Evolutionary conservation across 2,113 vertebrate species (phyloP), one percentile per base, ranked within the genome.

Genomic region (Amazona guildingii): DNA sequence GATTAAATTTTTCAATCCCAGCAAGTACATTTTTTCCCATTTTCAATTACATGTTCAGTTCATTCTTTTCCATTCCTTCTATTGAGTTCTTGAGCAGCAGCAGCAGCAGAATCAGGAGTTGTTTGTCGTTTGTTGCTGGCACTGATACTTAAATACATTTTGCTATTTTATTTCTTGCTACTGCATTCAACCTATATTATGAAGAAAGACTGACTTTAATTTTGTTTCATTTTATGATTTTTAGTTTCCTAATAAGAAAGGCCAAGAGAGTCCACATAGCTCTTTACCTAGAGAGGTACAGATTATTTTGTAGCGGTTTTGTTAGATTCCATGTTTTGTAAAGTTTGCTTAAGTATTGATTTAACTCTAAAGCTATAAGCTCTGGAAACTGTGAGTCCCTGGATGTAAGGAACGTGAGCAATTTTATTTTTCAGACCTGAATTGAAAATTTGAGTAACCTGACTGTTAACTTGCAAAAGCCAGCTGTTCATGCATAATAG

Each of bases 401-500:
- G 3, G 68, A 78, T 92, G 29, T 55, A 83, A 88, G 72, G 66
- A 87, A 13, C 57, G 37, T 37, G 29, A 72, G 49, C 64, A 67
- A 64, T 94, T 76, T 76, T 88, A 61, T 49, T 79, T 86, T 83
- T 57, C 66, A 84, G 95, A 96, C 61, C 83, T 93, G 86, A 93
- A 83, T 67, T 81, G 70, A 90, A 91, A 95, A 92, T 94, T 83
- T 16, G 92, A 94, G 43, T 92, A 96, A 97, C 90, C 93, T 96
- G 94, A 97, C 64, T 86, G 43, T 88, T 94, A 84, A 81, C 64
- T 97, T 96, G 94, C 76, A 86, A 90, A 96, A 96, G 37, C 55
- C 96, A 97, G 92, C 94, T 97, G 95, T 95, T 97, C 92, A 72
- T 95, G 95, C 95, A 96, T 96, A 98, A 97, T 88, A 94, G 86